Percentiles rank a stretch among this genome's conserved stretches.
Conservation (phyloP, 2,888 invertebrate genomes). For the Leptopterna dolabrata region DNA sequence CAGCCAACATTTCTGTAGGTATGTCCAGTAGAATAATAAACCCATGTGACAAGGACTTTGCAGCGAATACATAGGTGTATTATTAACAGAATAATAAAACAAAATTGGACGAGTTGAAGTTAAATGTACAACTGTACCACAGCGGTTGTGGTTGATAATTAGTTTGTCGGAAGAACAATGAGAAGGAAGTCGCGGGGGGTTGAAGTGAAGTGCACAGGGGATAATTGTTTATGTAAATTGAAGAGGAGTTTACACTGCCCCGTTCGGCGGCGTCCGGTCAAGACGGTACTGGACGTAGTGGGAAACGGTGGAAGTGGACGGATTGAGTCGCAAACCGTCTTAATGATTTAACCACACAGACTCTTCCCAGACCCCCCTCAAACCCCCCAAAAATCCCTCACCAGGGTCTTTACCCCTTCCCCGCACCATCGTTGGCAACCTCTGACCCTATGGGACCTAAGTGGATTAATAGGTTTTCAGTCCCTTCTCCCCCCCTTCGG, state of each 20-base stretch:
- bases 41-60: too few relatives aligned
- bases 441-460: not conserved
- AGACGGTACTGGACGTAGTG: not conserved
- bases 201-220: constrained; percentile 39
- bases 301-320: not conserved
- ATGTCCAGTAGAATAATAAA: too few relatives aligned
- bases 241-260: constrained; percentile 17
- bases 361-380: not conserved
- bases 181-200: not conserved
- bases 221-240: constrained; percentile 52
- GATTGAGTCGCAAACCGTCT: constrained; percentile 19
- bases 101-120: not conserved
- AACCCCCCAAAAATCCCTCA: not conserved
- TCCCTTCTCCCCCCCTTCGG: not conserved
- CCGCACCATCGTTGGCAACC: not conserved
- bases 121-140: not conserved
- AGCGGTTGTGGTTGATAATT: constrained; percentile 8
- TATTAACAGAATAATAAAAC: too few relatives aligned
- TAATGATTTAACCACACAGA: constrained; percentile 41
- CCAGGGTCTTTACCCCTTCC: not conserved
- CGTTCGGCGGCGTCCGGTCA: not conserved
- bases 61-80: too few relatives aligned
- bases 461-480: constrained; percentile 13
- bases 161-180: constrained; percentile 28
- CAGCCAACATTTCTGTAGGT: too few relatives aligned